A percentile compares a stretch with the other conserved stretches of the same genome.
Conservation (phyloP, 2,113 vertebrate genomes). For the Hippolais icterina region DNA sequence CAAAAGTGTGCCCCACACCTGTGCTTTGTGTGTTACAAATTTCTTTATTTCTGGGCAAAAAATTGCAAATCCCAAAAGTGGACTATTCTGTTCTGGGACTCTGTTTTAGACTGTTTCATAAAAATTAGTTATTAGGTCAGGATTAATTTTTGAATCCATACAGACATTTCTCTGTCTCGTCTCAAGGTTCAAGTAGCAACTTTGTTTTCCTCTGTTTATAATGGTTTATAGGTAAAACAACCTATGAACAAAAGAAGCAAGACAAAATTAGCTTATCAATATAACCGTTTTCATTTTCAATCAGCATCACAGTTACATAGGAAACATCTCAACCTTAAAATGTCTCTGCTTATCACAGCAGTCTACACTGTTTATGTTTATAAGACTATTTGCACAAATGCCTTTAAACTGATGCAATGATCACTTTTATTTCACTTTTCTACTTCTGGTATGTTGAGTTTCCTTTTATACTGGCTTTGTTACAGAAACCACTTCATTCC, state of each 20-base stretch:
- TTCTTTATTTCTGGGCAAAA: neutral
- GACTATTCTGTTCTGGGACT: neutral
- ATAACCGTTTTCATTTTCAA: neutral
- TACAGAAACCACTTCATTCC: neutral
- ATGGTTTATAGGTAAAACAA: neutral
- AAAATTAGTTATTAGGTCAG: neutral
- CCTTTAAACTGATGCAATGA: conserved; percentile 9
- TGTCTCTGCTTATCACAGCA: conserved; percentile 16
- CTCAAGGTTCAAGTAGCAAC: neutral
- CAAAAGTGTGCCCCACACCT: neutral
- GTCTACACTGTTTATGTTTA: neutral
- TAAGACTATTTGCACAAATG: conserved; percentile 12
- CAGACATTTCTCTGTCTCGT: neutral
- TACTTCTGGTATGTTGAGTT: neutral
- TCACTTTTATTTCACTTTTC: neutral
- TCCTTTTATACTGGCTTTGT: neutral
- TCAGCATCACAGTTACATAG: neutral
- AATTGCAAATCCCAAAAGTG: neutral
- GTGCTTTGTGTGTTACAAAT: neutral
- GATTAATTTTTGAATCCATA: neutral
- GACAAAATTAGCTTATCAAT: neutral
- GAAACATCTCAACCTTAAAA: conserved; percentile 23
- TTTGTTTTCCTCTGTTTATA: neutral
- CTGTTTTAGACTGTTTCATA: neutral
- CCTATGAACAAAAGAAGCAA: neutral